Conservation (phyloP, 30 jellyfish, hydroid and myxozoan genomes). For the Hydractinia echinata region DNA sequence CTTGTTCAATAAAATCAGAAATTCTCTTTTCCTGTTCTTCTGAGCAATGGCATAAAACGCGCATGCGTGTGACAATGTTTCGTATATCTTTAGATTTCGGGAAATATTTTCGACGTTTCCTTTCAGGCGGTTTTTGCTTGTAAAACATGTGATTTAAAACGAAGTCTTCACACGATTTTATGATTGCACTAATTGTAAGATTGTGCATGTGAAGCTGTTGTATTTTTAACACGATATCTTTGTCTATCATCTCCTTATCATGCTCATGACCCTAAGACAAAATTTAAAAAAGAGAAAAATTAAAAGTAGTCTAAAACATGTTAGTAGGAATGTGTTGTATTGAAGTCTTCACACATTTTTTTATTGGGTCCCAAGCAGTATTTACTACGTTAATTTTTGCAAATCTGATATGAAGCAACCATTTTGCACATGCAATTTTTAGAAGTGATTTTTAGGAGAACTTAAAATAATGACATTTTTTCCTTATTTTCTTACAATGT, state of each 20-base stretch:
- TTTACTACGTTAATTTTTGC: too few species aligned
- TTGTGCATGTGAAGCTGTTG: background rate
- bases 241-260: background rate
- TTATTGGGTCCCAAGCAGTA: too few species aligned
- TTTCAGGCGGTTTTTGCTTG: slow-evolving; percentile 18
- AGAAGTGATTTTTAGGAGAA: too few species aligned
- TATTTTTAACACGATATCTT: background rate
- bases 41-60: background rate
- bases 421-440: too few species aligned
- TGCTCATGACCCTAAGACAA: background rate
- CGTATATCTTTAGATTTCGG: slow-evolving; percentile 1
- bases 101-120: background rate
- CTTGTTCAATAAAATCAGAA: background rate
- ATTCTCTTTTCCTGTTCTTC: background rate
- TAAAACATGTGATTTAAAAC: slow-evolving; percentile 9
- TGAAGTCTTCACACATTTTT: too few species aligned
- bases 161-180: background rate
- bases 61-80: background rate
- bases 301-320: too few species aligned
- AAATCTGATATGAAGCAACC: too few species aligned
- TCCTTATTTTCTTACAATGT: too few species aligned
- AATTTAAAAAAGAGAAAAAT: background rate
- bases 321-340: too few species aligned
- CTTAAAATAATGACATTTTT: too few species aligned
- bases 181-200: background rate